Evolutionary conservation across 2,113 vertebrate genomes (phyloP).

Genomic region (Gymnocephalus cernua): DNA sequence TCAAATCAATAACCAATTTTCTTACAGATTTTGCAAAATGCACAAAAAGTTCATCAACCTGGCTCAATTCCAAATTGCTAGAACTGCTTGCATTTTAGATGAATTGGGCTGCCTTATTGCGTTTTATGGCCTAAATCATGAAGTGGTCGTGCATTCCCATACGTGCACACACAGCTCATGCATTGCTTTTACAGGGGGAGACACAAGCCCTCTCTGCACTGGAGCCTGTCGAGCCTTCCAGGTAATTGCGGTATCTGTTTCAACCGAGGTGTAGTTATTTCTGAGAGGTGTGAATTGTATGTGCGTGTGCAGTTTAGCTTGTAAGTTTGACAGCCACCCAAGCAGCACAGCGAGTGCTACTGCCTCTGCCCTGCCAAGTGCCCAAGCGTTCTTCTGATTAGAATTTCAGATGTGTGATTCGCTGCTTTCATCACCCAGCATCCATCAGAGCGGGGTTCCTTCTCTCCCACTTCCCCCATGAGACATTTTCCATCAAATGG

Average conservation of each 20-base stretch:
- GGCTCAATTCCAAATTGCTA: background rate
- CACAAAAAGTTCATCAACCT: background rate
- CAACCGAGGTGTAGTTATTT: conserved; percentile 46
- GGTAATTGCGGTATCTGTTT: conserved; percentile 76
- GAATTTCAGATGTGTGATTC: conserved; percentile 80
- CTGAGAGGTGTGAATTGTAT: conserved; percentile 63
- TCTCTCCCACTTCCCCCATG: conserved; percentile 62
- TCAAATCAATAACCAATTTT: too few relatives aligned
- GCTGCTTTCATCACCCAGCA: conserved; percentile 73
- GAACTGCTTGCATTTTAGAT: background rate
- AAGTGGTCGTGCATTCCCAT: background rate
- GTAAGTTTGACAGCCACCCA: conserved; percentile 49
- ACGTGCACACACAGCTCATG: conserved; percentile 9
- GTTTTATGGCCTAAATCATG: conserved; percentile 15
- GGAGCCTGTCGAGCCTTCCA: conserved; percentile 36
- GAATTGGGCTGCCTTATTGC: conserved; percentile 2
- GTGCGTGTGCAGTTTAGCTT: conserved; percentile 34
- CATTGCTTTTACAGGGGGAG: conserved; percentile 27
- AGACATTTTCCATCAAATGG: conserved; percentile 58
- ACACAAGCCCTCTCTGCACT: background rate
- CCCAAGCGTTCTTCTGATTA: conserved; percentile 80
- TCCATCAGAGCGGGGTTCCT: conserved; percentile 32
- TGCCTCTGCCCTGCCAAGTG: conserved; percentile 69
- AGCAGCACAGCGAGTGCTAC: conserved; percentile 69
- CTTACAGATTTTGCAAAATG: background rate